Percentiles rank a stretch among this genome's conserved stretches.
Conservation (phyloP, 2,797 vertebrate genomes). For the Arnoldichthys spilopterus region DNA sequence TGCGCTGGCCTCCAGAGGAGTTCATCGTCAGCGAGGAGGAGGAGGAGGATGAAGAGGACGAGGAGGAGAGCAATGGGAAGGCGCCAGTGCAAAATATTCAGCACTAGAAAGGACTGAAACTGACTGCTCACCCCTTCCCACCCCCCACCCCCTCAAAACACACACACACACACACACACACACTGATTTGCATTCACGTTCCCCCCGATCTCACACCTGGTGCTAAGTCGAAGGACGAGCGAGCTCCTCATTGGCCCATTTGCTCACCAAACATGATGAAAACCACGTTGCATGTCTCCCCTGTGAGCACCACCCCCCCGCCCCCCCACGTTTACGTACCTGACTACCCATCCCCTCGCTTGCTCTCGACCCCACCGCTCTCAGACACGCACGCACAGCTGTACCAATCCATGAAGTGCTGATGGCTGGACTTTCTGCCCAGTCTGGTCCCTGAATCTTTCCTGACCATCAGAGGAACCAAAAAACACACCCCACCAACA, state of each 20-base stretch:
- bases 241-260: neutral
- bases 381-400: constrained; percentile 37
- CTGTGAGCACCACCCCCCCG: neutral
- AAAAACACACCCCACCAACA: neutral
- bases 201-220: constrained; percentile 5
- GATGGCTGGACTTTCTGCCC: neutral
- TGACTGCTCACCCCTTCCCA: constrained; percentile 7
- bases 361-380: neutral
- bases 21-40: constrained; percentile 87
- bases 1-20: constrained; percentile 97
- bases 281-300: neutral
- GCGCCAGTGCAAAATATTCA: constrained; percentile 71
- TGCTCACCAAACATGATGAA: neutral
- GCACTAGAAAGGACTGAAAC: constrained; percentile 64
- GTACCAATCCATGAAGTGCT: neutral
- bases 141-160: constrained; percentile 13
- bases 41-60: constrained; percentile 74
- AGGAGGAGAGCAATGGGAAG: constrained; percentile 67
- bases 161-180: neutral
- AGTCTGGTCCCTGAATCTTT: neutral
- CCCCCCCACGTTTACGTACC: constrained; percentile 13
- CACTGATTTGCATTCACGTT: neutral
- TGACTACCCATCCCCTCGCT: neutral
- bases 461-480: neutral
- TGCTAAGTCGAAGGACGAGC: constrained; percentile 29